phyloP scores from a whole-genome alignment of 1,140 invertebrate species.

The Campoletis sonorensis region DNA sequence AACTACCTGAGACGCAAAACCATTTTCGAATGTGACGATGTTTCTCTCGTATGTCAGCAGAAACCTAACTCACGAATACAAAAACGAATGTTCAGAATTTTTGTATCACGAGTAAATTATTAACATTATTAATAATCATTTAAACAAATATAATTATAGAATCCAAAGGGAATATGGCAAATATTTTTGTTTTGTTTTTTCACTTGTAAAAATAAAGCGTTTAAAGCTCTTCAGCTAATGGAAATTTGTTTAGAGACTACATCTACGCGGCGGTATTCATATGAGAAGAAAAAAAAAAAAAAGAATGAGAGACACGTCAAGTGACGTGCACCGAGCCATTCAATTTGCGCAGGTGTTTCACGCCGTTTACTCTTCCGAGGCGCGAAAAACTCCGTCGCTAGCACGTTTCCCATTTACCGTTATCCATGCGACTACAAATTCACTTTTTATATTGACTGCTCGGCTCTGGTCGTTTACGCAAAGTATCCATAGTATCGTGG shows the following conservation, averaged over 20 bases:
- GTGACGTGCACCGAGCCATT: not conserved
- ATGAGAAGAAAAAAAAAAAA: too few relatives aligned
- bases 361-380: not conserved
- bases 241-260: not conserved
- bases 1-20: too few relatives aligned
- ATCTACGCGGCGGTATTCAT: not conserved
- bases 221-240: not conserved
- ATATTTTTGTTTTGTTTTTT: too few relatives aligned
- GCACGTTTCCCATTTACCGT: slow-evolving; percentile 5
- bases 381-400: not conserved
- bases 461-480: not conserved
- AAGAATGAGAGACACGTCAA: not conserved
- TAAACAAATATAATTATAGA: too few relatives aligned
- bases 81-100: too few relatives aligned
- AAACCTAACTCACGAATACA: too few relatives aligned
- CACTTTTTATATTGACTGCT: slow-evolving; percentile 14
- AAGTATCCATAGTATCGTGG: slow-evolving; percentile 9
- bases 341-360: slow-evolving; percentile 19
- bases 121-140: too few relatives aligned
- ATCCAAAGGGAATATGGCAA: too few relatives aligned
- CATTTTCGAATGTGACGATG: too few relatives aligned
- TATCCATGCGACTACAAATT: slow-evolving; percentile 11
- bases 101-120: too few relatives aligned
- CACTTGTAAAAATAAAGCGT: not conserved
- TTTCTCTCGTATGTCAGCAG: too few relatives aligned